Evolutionary conservation across 2,113 vertebrate species (phyloP), one percentile per base, ranked within the genome.

Genomic region (Burhinus oedicnemus): DNA sequence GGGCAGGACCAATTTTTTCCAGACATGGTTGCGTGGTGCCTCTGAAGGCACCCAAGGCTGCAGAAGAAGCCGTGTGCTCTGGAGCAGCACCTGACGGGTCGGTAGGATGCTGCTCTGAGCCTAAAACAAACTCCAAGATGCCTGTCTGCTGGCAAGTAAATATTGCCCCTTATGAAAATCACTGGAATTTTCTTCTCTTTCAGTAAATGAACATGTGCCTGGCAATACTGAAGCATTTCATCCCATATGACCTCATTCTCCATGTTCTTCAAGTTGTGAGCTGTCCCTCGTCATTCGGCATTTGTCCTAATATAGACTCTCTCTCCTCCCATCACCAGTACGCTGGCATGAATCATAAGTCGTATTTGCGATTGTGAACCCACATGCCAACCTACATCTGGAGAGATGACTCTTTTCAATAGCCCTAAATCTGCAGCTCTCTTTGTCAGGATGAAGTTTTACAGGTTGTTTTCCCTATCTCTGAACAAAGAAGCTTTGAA

Each of bases 341-440:
- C 52, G 8, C 84, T 38, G 81, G 38, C 29, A 95, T 97, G 96
- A 97, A 93, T 97, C 96, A 97, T 68, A 78, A 95, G 55, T 87
- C 91, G 47, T 77, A 80, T 83, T 74, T 92, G 83, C 1, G 11
- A 93, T 57, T 76, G 71, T 85, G 92, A 93, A 96, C 95, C 95
- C 93, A 97, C 95, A 78, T 96, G 93, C 94, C 95, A 96, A 49
- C 95, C 92, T 51, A 90, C 96, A 90, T 81, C 90, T 90, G 93
- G 96, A 75, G 87, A 86, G 66, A 93, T 94, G 79, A 95, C 88
- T 95, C 82, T 72, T 40, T 78, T 81, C 88, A 70, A 8, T 94
- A 95, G 92, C 89, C 88, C 92, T 64, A 84, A 80, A 97, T 88
- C 82, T 81, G 74, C 87, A 91, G 81, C 61, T 95, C 45, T 40